Percentiles rank a stretch among this genome's conserved stretches.
Conservation (phyloP, 2,113 vertebrate genomes). For the Eptesicus fuscus region DNA sequence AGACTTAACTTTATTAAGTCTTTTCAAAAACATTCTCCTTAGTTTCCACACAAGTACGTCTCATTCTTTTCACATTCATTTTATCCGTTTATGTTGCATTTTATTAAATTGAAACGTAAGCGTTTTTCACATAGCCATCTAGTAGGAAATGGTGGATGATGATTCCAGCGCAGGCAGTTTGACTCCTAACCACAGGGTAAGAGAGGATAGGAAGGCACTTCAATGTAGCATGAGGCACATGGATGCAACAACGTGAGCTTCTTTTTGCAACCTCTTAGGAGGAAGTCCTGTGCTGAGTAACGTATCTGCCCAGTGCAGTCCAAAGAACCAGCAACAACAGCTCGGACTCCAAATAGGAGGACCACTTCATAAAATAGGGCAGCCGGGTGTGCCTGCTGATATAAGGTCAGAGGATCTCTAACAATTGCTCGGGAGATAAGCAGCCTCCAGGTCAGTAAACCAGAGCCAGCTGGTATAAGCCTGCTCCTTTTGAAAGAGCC, state of each 20-base stretch:
- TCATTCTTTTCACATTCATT: not conserved
- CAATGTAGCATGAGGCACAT: not conserved
- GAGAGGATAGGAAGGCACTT: not conserved
- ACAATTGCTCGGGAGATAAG: not conserved
- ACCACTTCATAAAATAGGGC: not conserved
- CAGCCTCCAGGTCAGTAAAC: not conserved
- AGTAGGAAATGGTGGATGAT: not conserved
- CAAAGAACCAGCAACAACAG: not conserved
- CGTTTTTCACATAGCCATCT: not conserved
- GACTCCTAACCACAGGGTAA: not conserved
- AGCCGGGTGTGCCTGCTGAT: not conserved
- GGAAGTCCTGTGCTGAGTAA: not conserved
- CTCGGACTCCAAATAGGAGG: not conserved
- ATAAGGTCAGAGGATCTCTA: not conserved
- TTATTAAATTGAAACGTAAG: not conserved
- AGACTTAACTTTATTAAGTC: not conserved
- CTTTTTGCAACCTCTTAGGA: not conserved
- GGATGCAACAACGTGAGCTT: not conserved
- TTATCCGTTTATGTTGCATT: not conserved
- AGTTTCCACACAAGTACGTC: not conserved
- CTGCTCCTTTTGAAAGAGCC: not conserved
- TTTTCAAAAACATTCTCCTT: not conserved
- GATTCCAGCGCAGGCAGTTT: not conserved
- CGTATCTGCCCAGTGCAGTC: not conserved
- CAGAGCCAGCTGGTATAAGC: not conserved